A percentile compares a stretch with the other conserved stretches of the same genome.
phyloP scores from a whole-genome alignment of 2,888 invertebrate species.

The Catocala fraxini region DNA sequence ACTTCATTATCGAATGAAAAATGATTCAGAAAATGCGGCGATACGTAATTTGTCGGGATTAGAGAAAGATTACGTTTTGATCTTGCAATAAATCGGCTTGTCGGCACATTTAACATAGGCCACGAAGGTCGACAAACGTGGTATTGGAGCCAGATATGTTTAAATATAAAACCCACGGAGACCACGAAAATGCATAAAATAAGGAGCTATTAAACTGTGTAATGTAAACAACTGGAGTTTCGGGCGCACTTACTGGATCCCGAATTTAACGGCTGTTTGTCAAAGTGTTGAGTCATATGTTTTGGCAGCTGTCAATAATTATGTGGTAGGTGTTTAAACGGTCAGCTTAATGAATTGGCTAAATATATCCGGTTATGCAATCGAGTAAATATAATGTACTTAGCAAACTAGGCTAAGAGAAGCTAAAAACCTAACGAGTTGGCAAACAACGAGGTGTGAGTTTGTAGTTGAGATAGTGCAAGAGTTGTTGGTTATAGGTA shows the following conservation, averaged over 20 bases:
- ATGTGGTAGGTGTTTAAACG: conserved; percentile 21
- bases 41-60: conserved; percentile 23
- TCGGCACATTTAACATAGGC: conserved; percentile 28
- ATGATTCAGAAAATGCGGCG: conserved; percentile 20
- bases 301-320: conserved; percentile 49
- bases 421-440: too few species aligned
- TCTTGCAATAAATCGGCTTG: conserved; percentile 31
- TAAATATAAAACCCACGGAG: conserved; percentile 16
- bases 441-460: too few species aligned
- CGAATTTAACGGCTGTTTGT: conserved; percentile 38
- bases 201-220: conserved; percentile 16
- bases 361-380: conserved; percentile 4
- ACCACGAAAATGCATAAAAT: conserved; percentile 34
- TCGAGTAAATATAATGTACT: not conserved
- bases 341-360: conserved; percentile 5
- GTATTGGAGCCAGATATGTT: conserved; percentile 25
- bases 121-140: conserved; percentile 31
- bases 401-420: not conserved
- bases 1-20: conserved; percentile 25
- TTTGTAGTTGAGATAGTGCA: too few species aligned
- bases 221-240: conserved; percentile 31
- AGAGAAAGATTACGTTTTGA: conserved; percentile 21
- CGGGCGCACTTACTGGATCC: conserved; percentile 27
- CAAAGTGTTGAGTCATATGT: conserved; percentile 40
- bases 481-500: too few species aligned